Conservation (phyloP, 2,888 invertebrate species). For the Lamellibrachia columna region DNA sequence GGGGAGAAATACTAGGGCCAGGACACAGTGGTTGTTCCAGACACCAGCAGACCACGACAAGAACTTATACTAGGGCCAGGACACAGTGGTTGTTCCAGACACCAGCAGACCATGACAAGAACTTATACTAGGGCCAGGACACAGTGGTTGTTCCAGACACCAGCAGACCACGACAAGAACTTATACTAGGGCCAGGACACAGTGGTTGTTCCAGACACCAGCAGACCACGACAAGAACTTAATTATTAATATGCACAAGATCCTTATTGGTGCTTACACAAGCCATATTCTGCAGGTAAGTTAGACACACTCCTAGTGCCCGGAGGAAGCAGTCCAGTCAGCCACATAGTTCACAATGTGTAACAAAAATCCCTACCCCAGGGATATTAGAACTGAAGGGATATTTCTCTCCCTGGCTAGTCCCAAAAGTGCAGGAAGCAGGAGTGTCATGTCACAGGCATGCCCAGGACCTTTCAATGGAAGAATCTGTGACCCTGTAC, state of each 20-base stretch:
- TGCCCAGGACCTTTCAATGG: no score
- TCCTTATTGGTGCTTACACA: neutral
- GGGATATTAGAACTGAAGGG: neutral
- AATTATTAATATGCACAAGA: neutral
- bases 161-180: no score
- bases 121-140: no score
- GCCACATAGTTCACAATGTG: neutral
- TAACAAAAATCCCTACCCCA: neutral
- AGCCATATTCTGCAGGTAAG: neutral
- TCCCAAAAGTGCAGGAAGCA: no score
- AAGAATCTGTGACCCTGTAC: no score
- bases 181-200: no score
- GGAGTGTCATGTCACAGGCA: no score
- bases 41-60: neutral
- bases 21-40: neutral
- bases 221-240: neutral
- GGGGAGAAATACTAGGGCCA: neutral
- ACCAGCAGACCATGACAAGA: no score
- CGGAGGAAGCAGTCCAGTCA: neutral
- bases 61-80: neutral
- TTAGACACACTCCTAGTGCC: neutral
- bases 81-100: no score
- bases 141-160: no score
- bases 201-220: no score
- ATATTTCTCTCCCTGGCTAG: no score